A percentile compares a stretch with the other conserved stretches of the same genome.
Conservation (phyloP, 2,888 invertebrate species). For the Rugalucina vietnamica region DNA sequence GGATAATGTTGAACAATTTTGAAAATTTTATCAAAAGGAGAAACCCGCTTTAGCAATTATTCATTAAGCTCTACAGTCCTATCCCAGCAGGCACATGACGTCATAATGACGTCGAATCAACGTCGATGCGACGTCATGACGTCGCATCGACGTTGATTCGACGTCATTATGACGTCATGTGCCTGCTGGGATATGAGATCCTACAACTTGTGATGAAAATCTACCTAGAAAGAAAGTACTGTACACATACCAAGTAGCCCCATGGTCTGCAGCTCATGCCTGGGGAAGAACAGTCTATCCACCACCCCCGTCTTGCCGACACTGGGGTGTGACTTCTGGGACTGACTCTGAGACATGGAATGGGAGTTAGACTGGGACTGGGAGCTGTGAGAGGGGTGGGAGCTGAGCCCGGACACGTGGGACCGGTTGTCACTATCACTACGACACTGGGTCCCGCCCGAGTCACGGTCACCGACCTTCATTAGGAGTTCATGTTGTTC, state of each 20-base stretch:
- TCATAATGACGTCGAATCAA: no score
- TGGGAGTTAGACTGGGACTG: conserved; percentile 86
- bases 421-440: conserved; percentile 84
- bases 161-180: no score
- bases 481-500: conserved; percentile 82
- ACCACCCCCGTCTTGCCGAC: conserved; percentile 87
- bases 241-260: conserved; percentile 85
- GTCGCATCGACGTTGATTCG: no score
- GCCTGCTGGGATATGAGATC: no score
- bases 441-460: conserved; percentile 83
- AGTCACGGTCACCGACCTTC: conserved; percentile 82
- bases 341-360: conserved; percentile 58
- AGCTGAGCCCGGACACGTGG: conserved; percentile 82
- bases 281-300: conserved; percentile 90
- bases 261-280: conserved; percentile 88
- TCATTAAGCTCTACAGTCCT: no score
- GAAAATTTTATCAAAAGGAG: no score
- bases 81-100: no score
- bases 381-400: conserved; percentile 82
- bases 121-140: no score
- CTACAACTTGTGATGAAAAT: no score
- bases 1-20: no score
- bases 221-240: no score
- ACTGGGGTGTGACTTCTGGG: conserved; percentile 69
- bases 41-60: no score